These are phyloP conservation scores for Neotoxoptera formosana DNA, from an alignment of 1,140 invertebrate genomes.

Conservation along the genomic window DNA sequence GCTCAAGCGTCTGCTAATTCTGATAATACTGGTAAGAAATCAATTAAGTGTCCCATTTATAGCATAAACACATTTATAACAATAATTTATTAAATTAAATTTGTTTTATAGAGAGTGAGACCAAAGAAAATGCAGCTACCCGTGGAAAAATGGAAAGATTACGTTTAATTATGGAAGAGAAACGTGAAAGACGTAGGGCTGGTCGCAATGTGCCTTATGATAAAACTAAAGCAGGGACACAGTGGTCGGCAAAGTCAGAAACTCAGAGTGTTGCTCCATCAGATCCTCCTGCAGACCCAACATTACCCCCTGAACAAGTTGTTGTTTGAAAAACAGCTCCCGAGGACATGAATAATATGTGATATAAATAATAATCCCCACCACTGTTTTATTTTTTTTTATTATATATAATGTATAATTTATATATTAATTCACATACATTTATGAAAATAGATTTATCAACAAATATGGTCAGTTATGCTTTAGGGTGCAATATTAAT, in stretches of 20 bases:
- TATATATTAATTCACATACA: conserved; percentile 35
- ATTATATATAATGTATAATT: conserved; percentile 1
- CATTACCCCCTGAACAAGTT: conserved; percentile 57
- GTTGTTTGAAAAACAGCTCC: conserved; percentile 32
- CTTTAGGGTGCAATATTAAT: conserved; percentile 46
- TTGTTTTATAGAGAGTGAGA: conserved; percentile 58
- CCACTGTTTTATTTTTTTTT: conserved; percentile 44
- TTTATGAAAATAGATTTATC: conserved; percentile 43
- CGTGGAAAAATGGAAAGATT: conserved; percentile 86
- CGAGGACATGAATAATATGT: conserved; percentile 47
- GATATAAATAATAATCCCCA: conserved; percentile 56
- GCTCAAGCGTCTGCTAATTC: background rate
- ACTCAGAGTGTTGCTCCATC: conserved; percentile 56
- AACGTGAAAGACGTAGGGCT: conserved; percentile 80
- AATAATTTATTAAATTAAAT: background rate
- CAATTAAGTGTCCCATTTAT: background rate
- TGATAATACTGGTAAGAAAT: conserved; percentile 1
- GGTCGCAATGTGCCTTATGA: conserved; percentile 70
- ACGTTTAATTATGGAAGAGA: conserved; percentile 86
- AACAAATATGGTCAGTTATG: conserved; percentile 39
- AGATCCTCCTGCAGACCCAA: conserved; percentile 46
- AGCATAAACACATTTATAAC: background rate
- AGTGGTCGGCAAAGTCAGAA: conserved; percentile 60
- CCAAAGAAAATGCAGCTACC: conserved; percentile 77
- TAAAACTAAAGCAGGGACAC: conserved; percentile 57